A percentile compares a stretch with the other conserved stretches of the same genome.
These are phyloP conservation scores for Drosophila flavopinicola DNA, from an alignment of 2,888 invertebrate genomes.

Conservation along the genomic window DNA sequence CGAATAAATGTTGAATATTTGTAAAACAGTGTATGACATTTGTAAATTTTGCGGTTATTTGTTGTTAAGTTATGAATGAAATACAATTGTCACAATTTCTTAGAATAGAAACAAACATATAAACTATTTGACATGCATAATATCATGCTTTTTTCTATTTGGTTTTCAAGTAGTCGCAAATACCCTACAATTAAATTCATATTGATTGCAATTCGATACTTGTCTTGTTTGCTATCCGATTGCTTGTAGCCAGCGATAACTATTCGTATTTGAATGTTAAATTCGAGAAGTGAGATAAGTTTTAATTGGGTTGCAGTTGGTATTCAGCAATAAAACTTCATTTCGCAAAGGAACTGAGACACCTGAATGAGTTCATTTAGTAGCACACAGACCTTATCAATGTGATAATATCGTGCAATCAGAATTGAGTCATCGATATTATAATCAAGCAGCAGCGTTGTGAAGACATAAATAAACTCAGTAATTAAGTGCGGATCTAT, in stretches of 20 bases:
- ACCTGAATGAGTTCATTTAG: conserved; percentile 1
- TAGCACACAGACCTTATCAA: conserved; percentile 3
- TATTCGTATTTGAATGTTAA: neutral
- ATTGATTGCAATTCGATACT: neutral
- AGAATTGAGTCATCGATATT: conserved; percentile 11
- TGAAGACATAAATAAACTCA: neutral
- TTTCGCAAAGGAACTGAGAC: neutral
- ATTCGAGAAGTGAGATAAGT: conserved; percentile 4
- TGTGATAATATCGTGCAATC: conserved; percentile 10
- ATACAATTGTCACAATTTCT: too few species aligned
- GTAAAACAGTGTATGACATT: too few species aligned
- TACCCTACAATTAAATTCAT: neutral
- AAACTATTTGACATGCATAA: too few species aligned
- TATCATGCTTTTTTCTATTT: too few species aligned
- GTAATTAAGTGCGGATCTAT: too few species aligned
- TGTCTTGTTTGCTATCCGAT: neutral
- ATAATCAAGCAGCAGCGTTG: conserved; percentile 5
- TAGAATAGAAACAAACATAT: too few species aligned
- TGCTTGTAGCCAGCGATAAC: neutral
- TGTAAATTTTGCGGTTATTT: too few species aligned
- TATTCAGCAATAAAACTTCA: conserved; percentile 1
- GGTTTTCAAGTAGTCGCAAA: neutral
- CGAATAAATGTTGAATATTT: too few species aligned
- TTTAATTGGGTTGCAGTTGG: conserved; percentile 7
- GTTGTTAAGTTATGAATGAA: too few species aligned